phyloP scores from a whole-genome alignment of 2,113 vertebrate species.

The Lamprologus speciosus region DNA sequence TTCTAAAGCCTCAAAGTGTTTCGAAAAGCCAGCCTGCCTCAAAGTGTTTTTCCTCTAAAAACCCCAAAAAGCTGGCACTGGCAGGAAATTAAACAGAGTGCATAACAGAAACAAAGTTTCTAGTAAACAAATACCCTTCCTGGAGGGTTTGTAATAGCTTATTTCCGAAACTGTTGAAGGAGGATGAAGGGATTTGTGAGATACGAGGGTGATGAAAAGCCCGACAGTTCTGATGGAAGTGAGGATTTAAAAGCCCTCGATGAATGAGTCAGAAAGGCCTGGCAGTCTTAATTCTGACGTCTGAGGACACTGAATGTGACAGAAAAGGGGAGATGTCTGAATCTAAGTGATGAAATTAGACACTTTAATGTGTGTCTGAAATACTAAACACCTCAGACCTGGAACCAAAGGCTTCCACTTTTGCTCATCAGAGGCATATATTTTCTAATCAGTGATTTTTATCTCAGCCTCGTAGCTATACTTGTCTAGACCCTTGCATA shows the following conservation, averaged over 20 bases:
- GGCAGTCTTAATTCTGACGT: not conserved
- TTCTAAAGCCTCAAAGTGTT: not conserved
- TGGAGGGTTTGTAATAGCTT: constrained; percentile 16
- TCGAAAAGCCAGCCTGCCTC: not conserved
- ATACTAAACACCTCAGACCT: not conserved
- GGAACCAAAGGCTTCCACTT: not conserved
- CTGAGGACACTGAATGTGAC: not conserved
- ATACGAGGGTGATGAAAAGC: constrained; percentile 31
- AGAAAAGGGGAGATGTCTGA: not conserved
- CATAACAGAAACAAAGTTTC: not conserved
- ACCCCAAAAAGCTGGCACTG: not conserved
- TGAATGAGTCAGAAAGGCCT: not conserved
- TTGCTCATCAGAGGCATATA: not conserved
- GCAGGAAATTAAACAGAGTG: not conserved
- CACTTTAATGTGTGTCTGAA: not conserved
- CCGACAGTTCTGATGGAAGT: constrained; percentile 5
- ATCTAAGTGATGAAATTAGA: not conserved
- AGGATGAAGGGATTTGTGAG: constrained; percentile 32
- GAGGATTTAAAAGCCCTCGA: not conserved
- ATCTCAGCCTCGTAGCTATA: not conserved
- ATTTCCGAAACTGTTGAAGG: constrained; percentile 25
- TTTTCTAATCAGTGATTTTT: not conserved
- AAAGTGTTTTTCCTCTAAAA: not conserved
- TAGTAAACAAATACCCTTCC: constrained; percentile 5
- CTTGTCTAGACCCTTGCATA: not conserved